Evolutionary conservation across 2,888 invertebrate species (phyloP).

Genomic region (Limnephilus marmoratus): DNA sequence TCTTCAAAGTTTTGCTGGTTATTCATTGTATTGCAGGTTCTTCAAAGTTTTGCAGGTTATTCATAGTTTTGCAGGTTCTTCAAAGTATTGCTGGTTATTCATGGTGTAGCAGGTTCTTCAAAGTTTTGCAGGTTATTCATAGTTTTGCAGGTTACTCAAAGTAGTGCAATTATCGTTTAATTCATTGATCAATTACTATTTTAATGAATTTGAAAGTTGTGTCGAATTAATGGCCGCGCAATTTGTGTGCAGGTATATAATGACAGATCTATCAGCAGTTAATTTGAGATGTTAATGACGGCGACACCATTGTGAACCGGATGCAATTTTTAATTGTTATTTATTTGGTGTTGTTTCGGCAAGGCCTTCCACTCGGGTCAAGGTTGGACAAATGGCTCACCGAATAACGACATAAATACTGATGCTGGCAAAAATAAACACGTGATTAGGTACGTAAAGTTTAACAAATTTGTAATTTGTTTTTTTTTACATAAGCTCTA

Average conservation of each 20-base stretch:
- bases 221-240: not conserved
- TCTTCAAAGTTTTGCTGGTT: too few species aligned
- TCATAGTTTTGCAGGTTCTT: too few species aligned
- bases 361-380: constrained; percentile 30
- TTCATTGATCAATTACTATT: too few species aligned
- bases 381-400: constrained; percentile 19
- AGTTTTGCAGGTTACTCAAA: too few species aligned
- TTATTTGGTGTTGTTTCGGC: constrained; percentile 13
- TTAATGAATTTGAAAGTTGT: not conserved
- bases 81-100: too few species aligned
- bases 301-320: constrained; percentile 37
- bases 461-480: not conserved
- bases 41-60: too few species aligned
- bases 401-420: not conserved
- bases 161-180: too few species aligned
- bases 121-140: too few species aligned
- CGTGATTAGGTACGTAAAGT: not conserved
- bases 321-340: not conserved
- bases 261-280: not conserved
- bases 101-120: too few species aligned
- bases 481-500: too few species aligned
- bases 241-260: not conserved
- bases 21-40: too few species aligned
- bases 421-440: not conserved
- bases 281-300: constrained; percentile 16